Percentiles rank a stretch among this genome's conserved stretches.
These are phyloP conservation scores for Girardinus metallicus DNA, from an alignment of 2,797 vertebrate species.

Conservation along the genomic window DNA sequence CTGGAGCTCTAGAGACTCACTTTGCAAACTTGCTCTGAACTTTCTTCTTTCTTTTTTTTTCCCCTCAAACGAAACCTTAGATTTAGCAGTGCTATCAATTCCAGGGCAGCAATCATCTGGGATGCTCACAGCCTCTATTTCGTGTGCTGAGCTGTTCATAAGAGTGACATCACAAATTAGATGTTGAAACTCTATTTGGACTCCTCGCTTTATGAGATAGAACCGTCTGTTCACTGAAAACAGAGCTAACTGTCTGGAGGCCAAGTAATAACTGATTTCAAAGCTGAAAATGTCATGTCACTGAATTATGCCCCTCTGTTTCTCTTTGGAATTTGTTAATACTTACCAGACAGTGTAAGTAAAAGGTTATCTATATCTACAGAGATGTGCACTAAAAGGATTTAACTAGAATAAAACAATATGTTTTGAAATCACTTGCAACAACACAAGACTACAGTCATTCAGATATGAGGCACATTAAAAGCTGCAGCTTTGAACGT, in stretches of 20 bases:
- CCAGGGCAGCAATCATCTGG: constrained; percentile 38
- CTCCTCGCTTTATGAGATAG: constrained; percentile 16
- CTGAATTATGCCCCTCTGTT: constrained; percentile 27
- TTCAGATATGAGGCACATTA: constrained; percentile 18
- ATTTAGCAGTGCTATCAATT: constrained; percentile 64
- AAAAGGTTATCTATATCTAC: not conserved
- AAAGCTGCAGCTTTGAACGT: constrained; percentile 6
- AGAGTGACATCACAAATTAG: constrained; percentile 63
- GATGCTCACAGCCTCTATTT: constrained; percentile 47
- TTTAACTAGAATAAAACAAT: not conserved
- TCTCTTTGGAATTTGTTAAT: constrained; percentile 14
- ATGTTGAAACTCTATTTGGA: constrained; percentile 16
- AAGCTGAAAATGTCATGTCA: constrained; percentile 29
- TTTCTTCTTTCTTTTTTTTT: constrained; percentile 28
- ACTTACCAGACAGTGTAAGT: constrained; percentile 6
- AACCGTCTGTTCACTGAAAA: constrained; percentile 32
- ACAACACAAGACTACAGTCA: not conserved
- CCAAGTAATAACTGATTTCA: constrained; percentile 24
- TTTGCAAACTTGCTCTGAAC: constrained; percentile 65
- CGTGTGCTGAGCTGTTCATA: constrained; percentile 34
- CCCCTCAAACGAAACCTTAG: constrained; percentile 55
- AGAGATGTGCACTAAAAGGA: not conserved
- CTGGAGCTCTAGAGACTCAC: constrained; percentile 38
- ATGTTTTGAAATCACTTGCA: constrained; percentile 5
- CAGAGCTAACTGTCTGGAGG: constrained; percentile 35